Base-by-base conservation (phyloP, 2,888 invertebrate species). In the Myopa tessellatipennis region DNA sequence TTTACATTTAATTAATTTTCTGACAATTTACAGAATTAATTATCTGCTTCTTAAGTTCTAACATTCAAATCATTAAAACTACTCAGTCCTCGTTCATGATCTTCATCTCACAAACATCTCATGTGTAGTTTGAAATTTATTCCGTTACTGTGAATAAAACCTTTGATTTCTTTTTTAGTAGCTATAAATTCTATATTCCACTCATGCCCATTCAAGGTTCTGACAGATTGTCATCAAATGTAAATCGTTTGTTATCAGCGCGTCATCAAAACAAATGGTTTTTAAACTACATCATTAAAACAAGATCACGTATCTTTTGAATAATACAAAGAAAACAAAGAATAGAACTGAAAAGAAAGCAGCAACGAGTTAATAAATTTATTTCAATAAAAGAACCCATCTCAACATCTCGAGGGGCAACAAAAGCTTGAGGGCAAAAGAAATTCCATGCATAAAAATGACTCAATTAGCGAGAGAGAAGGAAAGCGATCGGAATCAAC, bases 251-350 rank as follows among this genome's bases (percentile, higher is more conserved):
- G 36, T 14, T 65, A 65, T 65, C 26, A 38, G 34, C 65, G 50
- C 10, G 26, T 52, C 55, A 55, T 52, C 45, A 60, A 68, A 75
- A 60, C 60, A 75, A 75, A 69, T 75, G 34, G 75, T 60, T 69
- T 75, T 75, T 69, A 68, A 75, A 75, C 38, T 45, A 68, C 68
- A n/a, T 45, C 67, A 74, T 74, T 74, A 74, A 74, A 67, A 74
- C 36, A 52, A 65, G 36, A 50, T 55, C 65, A 71, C 58, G 55
- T 40, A 40, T 45, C 45, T 10, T 26, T 45, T 4, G 26, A 69
- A 45, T 1, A 69, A 12, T 40, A 69, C 12, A 69, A 45, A 61
- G 52, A 4, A 34, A 68, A 12, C n/a, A 26, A 16, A 16, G 40
- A 40, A 72, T 40, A 58, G 8, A 7, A 72, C 7, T 8, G 61